phyloP scores from a whole-genome alignment of 2,797 vertebrate genomes.

The Labeo calbasu region DNA sequence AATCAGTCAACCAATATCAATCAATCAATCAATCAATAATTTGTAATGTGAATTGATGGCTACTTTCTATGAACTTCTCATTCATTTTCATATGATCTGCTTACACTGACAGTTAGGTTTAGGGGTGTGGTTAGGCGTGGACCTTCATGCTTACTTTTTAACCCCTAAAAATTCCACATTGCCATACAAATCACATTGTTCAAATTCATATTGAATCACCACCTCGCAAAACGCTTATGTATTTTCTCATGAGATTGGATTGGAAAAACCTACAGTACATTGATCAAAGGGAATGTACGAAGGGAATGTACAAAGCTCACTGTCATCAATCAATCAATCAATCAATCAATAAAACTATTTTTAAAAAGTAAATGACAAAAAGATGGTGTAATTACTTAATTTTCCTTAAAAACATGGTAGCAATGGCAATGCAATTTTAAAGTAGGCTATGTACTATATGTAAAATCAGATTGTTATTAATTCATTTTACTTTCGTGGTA shows the following conservation, averaged over 20 bases:
- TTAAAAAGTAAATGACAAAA: not conserved
- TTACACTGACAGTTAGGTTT: not conserved
- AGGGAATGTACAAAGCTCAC: not conserved
- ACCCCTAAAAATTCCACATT: not conserved
- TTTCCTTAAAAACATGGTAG: too few species aligned
- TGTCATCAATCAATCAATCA: not conserved
- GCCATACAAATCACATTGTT: too few species aligned
- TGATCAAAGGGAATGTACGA: not conserved
- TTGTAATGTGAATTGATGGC: not conserved
- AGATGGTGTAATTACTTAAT: not conserved
- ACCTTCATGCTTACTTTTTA: too few species aligned
- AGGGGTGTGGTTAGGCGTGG: not conserved
- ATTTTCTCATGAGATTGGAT: not conserved
- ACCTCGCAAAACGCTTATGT: not conserved
- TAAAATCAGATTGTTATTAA: too few species aligned
- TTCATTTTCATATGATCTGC: not conserved
- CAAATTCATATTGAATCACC: not conserved
- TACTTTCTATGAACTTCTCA: not conserved
- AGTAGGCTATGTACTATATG: not conserved
- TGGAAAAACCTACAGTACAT: not conserved
- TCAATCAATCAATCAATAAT: too few species aligned
- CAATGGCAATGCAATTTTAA: not conserved
- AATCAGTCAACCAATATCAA: too few species aligned
- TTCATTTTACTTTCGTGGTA: not conserved
- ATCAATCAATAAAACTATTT: not conserved